Percentiles rank a stretch among this genome's conserved stretches.
phyloP scores from a whole-genome alignment of 2,888 invertebrate species.

The Salticus scenicus region DNA sequence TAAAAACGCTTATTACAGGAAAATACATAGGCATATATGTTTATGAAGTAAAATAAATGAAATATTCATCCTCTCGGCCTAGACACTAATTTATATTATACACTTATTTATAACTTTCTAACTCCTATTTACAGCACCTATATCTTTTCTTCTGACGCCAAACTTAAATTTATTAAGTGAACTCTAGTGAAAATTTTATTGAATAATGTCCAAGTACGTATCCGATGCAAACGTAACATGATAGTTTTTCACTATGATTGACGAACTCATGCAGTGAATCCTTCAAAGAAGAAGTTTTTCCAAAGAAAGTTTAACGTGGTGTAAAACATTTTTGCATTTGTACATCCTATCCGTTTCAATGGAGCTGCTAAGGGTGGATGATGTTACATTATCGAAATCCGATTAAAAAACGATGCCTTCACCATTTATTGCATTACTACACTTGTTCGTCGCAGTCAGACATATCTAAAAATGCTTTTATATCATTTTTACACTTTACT shows the following conservation, averaged over 20 bases:
- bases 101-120: constrained; percentile 22
- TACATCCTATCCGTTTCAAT: constrained; percentile 52
- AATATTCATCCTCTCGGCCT: constrained; percentile 50
- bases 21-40: too few species aligned
- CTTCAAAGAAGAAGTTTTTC: constrained; percentile 53
- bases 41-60: constrained; percentile 51
- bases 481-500: too few species aligned
- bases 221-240: constrained; percentile 89
- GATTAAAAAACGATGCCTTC: constrained; percentile 53
- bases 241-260: constrained; percentile 85
- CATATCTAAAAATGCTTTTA: too few species aligned
- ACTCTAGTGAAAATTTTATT: constrained; percentile 83
- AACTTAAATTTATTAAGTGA: constrained; percentile 81
- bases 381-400: constrained; percentile 63
- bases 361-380: constrained; percentile 64
- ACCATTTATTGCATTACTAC: constrained; percentile 29
- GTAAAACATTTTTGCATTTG: constrained; percentile 38
- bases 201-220: constrained; percentile 81
- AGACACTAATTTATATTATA: constrained; percentile 29
- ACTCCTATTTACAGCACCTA: constrained; percentile 76
- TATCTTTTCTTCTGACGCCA: constrained; percentile 83
- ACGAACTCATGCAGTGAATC: constrained; percentile 78
- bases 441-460: too few species aligned
- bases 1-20: too few species aligned
- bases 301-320: constrained; percentile 30